Percentiles rank a stretch among this genome's conserved stretches.
These are phyloP conservation scores for Catocala sponsa DNA, from an alignment of 2,888 invertebrate species.

Conservation along the genomic window DNA sequence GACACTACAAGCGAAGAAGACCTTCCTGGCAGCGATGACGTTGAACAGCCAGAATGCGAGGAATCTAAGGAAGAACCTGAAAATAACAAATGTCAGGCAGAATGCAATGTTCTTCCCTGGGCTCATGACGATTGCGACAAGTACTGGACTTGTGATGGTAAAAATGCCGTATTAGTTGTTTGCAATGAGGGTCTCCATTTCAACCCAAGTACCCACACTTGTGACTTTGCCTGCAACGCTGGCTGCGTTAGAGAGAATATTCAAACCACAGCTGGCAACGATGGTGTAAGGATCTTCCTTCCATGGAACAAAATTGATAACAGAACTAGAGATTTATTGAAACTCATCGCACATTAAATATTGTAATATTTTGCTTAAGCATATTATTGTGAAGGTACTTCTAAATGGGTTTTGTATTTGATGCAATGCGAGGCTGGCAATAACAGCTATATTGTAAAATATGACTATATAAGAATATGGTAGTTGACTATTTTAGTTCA, in stretches of 20 bases:
- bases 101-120: slow-evolving; percentile 74
- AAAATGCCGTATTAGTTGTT: slow-evolving; percentile 49
- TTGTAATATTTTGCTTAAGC: too few species aligned
- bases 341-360: slow-evolving; percentile 3
- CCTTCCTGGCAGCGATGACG: too few species aligned
- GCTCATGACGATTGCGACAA: slow-evolving; percentile 76
- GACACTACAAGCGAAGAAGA: too few species aligned
- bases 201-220: slow-evolving; percentile 64
- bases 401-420: too few species aligned
- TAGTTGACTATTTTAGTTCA: too few species aligned
- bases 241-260: slow-evolving; percentile 57
- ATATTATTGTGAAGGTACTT: too few species aligned
- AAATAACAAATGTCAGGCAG: slow-evolving; percentile 49
- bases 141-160: slow-evolving; percentile 71
- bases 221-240: slow-evolving; percentile 73
- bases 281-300: slow-evolving; percentile 65
- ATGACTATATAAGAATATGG: too few species aligned
- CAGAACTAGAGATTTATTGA: slow-evolving; percentile 16
- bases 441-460: too few species aligned
- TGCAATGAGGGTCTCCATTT: slow-evolving; percentile 77
- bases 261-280: slow-evolving; percentile 50
- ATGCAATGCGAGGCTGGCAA: too few species aligned
- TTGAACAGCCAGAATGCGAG: neutral
- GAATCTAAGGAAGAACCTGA: neutral
- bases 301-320: slow-evolving; percentile 63